These are phyloP conservation scores for Odontothrips loti DNA, from an alignment of 2,888 invertebrate genomes.

Conservation along the genomic window DNA sequence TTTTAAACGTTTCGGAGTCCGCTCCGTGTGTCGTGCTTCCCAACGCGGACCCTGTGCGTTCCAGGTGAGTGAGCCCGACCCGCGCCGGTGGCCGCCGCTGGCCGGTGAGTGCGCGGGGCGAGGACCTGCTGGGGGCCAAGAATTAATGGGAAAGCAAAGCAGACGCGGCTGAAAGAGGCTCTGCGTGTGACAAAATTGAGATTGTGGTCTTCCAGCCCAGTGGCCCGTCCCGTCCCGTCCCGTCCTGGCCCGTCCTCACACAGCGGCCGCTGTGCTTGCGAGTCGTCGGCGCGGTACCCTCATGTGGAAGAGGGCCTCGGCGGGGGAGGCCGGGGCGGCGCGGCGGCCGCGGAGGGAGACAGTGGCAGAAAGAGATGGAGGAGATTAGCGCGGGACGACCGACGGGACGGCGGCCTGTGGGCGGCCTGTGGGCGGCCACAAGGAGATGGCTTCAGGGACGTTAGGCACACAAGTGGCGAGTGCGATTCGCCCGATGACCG, in stretches of 20 bases:
- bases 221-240: background rate
- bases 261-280: background rate
- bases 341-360: background rate
- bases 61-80: no score
- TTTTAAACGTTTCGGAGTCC: no score
- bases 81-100: background rate
- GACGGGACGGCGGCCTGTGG: no score
- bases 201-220: background rate
- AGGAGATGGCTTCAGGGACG: no score
- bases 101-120: background rate
- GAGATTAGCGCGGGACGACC: background rate
- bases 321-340: background rate
- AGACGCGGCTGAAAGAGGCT: background rate
- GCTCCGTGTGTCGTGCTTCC: no score
- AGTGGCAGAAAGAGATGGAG: background rate
- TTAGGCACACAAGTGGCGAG: no score
- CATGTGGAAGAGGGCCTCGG: background rate
- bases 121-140: background rate
- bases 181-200: background rate
- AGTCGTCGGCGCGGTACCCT: background rate
- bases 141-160: background rate
- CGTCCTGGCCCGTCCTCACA: background rate
- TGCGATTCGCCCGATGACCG: background rate
- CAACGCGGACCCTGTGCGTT: no score
- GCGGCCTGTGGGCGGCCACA: no score